Evolutionary conservation across 2,113 vertebrate species (phyloP).

Genomic region (Ptychochromis oligacanthus): DNA sequence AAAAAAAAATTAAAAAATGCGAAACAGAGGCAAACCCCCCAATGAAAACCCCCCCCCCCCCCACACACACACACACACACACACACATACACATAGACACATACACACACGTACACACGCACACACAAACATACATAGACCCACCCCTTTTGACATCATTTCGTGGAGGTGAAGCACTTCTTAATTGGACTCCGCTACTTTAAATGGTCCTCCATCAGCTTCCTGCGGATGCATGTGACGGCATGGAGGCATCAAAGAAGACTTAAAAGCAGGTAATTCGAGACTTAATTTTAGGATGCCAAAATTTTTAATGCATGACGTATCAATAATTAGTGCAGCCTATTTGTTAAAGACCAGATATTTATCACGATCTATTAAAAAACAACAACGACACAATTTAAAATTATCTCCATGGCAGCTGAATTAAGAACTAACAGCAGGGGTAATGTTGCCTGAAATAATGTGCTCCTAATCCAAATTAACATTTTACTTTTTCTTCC

Average conservation of each 20-base stretch:
- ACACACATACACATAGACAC: no score
- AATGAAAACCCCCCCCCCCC: no score
- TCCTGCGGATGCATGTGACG: slow-evolving; percentile 43
- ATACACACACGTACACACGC: no score
- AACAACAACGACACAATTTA: background rate
- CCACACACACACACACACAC: no score
- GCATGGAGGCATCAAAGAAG: slow-evolving; percentile 11
- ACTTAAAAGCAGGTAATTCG: slow-evolving; percentile 50
- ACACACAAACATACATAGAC: no score
- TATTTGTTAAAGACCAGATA: background rate
- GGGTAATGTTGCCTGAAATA: slow-evolving; percentile 29
- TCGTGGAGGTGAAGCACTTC: slow-evolving; percentile 22
- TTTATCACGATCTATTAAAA: background rate
- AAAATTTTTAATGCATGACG: background rate
- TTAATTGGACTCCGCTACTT: slow-evolving; percentile 53
- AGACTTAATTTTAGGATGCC: background rate
- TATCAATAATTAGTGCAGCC: background rate
- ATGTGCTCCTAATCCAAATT: slow-evolving; percentile 25
- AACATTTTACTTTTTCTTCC: slow-evolving; percentile 20
- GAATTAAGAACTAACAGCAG: background rate
- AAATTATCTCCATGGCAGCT: background rate
- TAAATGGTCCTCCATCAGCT: slow-evolving; percentile 3
- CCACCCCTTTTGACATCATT: slow-evolving; percentile 10
- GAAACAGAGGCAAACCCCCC: no score
- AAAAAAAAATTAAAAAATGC: no score